A percentile compares a stretch with the other conserved stretches of the same genome.
Evolutionary conservation across 2,888 invertebrate species (phyloP).

Genomic region (Drosophila mayaguana): DNA sequence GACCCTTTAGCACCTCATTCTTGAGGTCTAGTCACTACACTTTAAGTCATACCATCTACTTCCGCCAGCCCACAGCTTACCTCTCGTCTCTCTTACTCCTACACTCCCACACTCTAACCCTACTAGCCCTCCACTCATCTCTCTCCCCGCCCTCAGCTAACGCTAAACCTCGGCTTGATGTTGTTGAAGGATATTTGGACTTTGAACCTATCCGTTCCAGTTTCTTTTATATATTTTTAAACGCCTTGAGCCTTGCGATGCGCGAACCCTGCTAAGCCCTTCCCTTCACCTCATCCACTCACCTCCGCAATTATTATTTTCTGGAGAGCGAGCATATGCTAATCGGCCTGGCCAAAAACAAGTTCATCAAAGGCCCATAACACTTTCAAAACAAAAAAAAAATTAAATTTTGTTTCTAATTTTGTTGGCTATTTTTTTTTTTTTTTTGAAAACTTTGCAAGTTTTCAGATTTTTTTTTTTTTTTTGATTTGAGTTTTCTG

Average conservation of each 20-base stretch:
- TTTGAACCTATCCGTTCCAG: neutral
- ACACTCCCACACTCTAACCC: neutral
- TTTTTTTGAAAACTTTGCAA: conserved; percentile 40
- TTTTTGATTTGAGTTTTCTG: conserved; percentile 5
- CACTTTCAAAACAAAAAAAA: conserved; percentile 12
- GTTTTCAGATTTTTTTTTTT: conserved; percentile 1
- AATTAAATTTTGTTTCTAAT: conserved; percentile 16
- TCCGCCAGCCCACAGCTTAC: neutral
- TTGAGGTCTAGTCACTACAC: neutral
- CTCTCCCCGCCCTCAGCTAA: neutral
- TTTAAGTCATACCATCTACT: neutral
- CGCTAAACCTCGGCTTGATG: neutral
- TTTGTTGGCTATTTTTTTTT: conserved; percentile 11
- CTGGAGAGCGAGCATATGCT: conserved; percentile 42
- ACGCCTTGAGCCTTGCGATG: too few species aligned
- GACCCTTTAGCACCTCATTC: neutral
- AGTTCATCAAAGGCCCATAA: conserved; percentile 52
- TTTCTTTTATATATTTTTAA: too few species aligned
- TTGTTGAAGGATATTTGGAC: neutral
- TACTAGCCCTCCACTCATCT: neutral
- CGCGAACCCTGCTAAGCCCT: too few species aligned
- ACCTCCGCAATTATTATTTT: conserved; percentile 24
- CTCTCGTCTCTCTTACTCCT: neutral
- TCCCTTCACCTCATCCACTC: neutral
- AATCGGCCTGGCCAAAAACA: conserved; percentile 37